Evolutionary conservation across 2,797 vertebrate genomes (phyloP), one percentile per base, ranked within the genome.

Genomic region (Eleutherodactylus coqui): DNA sequence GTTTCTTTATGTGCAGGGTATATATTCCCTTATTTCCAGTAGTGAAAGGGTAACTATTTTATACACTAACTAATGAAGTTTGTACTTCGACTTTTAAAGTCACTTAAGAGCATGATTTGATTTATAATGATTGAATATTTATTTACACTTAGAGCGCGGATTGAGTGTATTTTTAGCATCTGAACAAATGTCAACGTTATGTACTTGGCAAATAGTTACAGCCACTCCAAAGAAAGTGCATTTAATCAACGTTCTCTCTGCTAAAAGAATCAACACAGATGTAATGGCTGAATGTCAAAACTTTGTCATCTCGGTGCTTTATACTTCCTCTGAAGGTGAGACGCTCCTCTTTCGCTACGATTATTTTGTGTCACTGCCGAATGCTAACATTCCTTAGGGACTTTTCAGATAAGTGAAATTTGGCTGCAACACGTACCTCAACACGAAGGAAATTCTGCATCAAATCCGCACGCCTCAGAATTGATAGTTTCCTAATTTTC

Each of bases 161-260:
- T 21, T 21, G 19, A 5, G 51, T 77, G 43, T 77, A 77, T 77
- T 77, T 77, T 58, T 53, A 77, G 29, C 49, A 77, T 49, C 34
- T 17, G 73, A 29, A 49, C 73, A 75, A 75, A 51, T 36, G 51
- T 77, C 49, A 77, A 34, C 75, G 38, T 77, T 51, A 47, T 77
- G 75, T 36, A 77, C 75, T 77, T 77, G 49, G 58, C 49, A 55
- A 55, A 77, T 49, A 49, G 49, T 55, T 77, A n/a, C 27, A 55
- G 17, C 19, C 67, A 70, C 36, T 43, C 29, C 34, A 77, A 47
- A 51, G 49, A 77, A 47, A 51, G 49, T 13, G 32, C 19, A 55
- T 77, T 77, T 36, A 38, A 77, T 55, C 32, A 77, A 34, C 32
- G 0, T 32, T 51, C 75, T 13, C 24, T 77, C n/a, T 8, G 27